These are phyloP conservation scores for Mustela nigripes DNA, from an alignment of 2,113 vertebrate genomes.

Conservation along the genomic window DNA sequence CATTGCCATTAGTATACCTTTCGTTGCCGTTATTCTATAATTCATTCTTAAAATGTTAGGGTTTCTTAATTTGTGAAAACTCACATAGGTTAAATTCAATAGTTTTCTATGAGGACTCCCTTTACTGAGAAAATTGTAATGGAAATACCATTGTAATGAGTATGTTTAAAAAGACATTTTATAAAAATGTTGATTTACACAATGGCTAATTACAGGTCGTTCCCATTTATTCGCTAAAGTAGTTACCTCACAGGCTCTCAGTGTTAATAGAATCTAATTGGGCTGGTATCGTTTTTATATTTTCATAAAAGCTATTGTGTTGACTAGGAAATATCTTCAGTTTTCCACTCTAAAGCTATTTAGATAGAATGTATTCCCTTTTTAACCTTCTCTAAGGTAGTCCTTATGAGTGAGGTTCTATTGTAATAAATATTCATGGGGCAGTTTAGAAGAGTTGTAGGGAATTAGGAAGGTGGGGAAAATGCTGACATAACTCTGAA, in stretches of 20 bases:
- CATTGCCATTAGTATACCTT: neutral
- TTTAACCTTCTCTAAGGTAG: neutral
- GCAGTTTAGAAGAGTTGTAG: neutral
- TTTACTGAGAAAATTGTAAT: constrained; percentile 23
- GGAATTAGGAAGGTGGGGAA: neutral
- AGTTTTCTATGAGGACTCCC: neutral
- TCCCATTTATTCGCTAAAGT: constrained; percentile 34
- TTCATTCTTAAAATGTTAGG: neutral
- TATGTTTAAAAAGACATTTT: neutral
- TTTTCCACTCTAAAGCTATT: neutral
- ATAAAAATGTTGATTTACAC: neutral
- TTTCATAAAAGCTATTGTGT: constrained; percentile 35
- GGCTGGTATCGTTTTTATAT: neutral
- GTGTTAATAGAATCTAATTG: neutral
- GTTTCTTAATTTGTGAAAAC: constrained; percentile 7
- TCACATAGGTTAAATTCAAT: neutral
- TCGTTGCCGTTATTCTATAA: neutral
- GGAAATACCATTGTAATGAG: neutral
- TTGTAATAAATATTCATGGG: neutral
- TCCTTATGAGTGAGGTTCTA: neutral
- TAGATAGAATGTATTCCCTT: neutral
- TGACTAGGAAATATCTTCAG: neutral
- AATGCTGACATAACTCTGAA: neutral
- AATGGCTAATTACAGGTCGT: constrained; percentile 44
- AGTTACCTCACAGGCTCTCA: neutral